Evolutionary conservation across 2,888 invertebrate species (phyloP).

Genomic region (Dryococelus australis): DNA sequence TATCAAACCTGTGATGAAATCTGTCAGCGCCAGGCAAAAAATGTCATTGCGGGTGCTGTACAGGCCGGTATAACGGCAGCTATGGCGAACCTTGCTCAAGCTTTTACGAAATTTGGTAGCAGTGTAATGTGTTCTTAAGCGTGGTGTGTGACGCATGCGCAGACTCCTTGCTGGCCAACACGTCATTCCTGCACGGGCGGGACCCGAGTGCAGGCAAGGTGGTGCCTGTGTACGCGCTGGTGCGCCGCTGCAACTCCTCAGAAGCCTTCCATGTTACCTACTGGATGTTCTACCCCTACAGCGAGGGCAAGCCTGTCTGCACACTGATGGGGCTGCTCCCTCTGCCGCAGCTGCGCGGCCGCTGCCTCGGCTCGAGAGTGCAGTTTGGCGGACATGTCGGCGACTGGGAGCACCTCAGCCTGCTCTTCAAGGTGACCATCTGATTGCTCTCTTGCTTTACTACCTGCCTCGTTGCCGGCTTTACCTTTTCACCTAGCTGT

Average conservation of each 20-base stretch:
- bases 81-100: too few species aligned
- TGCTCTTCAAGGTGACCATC: constrained; percentile 62
- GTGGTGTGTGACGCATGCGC: constrained; percentile 32
- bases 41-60: too few species aligned
- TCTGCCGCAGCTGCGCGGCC: constrained; percentile 65
- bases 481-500: too few species aligned
- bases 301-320: constrained; percentile 67
- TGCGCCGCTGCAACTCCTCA: constrained; percentile 59
- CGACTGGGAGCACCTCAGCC: constrained; percentile 73
- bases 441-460: background rate
- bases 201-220: constrained; percentile 59
- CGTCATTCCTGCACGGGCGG: constrained; percentile 66
- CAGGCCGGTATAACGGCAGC: too few species aligned
- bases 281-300: constrained; percentile 76
- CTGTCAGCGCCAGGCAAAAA: too few species aligned
- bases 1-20: too few species aligned
- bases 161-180: constrained; percentile 59
- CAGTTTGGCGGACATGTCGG: constrained; percentile 71
- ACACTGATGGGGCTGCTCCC: constrained; percentile 65
- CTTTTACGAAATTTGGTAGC: too few species aligned
- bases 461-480: too few species aligned
- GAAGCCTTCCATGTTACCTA: constrained; percentile 62
- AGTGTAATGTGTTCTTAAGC: too few species aligned
- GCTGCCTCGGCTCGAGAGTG: constrained; percentile 65
- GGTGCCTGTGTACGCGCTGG: constrained; percentile 66